Percentiles rank a stretch among this genome's conserved stretches.
phyloP scores from a whole-genome alignment of 2,888 invertebrate genomes.

The Loripinus fragilis region DNA sequence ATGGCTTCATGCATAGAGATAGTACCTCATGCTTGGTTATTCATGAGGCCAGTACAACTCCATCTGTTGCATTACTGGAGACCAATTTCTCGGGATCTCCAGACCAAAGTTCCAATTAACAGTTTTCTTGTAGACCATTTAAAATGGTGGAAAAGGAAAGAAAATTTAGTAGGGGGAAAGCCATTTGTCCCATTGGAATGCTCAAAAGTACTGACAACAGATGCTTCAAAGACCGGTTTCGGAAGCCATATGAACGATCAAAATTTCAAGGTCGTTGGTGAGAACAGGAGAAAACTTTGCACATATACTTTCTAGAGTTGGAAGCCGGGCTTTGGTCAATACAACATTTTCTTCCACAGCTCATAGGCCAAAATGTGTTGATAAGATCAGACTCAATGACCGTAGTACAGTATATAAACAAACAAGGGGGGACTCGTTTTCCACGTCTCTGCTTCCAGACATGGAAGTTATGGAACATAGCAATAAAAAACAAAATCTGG shows the following conservation, averaged over 20 bases:
- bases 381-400: slow-evolving; percentile 44
- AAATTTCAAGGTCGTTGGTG: slow-evolving; percentile 31
- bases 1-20: slow-evolving; percentile 48
- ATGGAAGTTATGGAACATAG: no score
- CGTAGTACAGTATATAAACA: slow-evolving; percentile 40
- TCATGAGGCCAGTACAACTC: slow-evolving; percentile 2
- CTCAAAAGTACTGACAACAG: slow-evolving; percentile 26
- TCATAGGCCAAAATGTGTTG: slow-evolving; percentile 14
- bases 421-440: no score
- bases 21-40: slow-evolving; percentile 47
- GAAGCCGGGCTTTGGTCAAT: not conserved
- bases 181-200: not conserved
- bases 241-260: slow-evolving; percentile 20
- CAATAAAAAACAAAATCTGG: no score
- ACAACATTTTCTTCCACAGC: not conserved
- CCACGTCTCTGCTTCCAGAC: no score
- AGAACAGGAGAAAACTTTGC: not conserved
- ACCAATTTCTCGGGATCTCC: slow-evolving; percentile 15
- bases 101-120: slow-evolving; percentile 13
- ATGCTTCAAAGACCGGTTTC: slow-evolving; percentile 26
- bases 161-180: slow-evolving; percentile 19
- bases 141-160: slow-evolving; percentile 30
- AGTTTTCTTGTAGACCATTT: slow-evolving; percentile 1
- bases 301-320: slow-evolving; percentile 33
- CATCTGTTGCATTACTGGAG: slow-evolving; percentile 27